These are phyloP conservation scores for Lates japonicus DNA, from an alignment of 2,797 vertebrate genomes.

Conservation along the genomic window DNA sequence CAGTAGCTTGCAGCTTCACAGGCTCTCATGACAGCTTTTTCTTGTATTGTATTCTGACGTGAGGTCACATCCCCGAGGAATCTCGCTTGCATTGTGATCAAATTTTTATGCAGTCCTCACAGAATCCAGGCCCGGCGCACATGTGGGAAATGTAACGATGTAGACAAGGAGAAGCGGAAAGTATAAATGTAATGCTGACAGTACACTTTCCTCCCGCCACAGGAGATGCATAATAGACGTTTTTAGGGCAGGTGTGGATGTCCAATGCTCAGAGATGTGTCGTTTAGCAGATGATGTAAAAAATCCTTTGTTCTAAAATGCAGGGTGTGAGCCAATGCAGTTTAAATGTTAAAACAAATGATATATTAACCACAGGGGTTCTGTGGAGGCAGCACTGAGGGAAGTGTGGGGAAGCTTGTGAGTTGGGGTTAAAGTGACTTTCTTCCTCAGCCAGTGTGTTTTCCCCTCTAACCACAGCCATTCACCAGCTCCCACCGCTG, in stretches of 20 bases:
- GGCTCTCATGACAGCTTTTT: conserved; percentile 36
- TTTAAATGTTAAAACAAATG: conserved; percentile 38
- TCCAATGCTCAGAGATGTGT: conserved; percentile 26
- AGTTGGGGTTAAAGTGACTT: conserved; percentile 44
- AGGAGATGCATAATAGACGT: conserved; percentile 56
- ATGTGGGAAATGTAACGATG: conserved; percentile 62
- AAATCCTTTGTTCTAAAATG: conserved; percentile 31
- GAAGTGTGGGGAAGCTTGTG: conserved; percentile 15
- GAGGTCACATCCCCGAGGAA: conserved; percentile 61
- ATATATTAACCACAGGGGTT: conserved; percentile 7
- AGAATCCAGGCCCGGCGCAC: conserved; percentile 67
- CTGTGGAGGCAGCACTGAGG: conserved; percentile 13
- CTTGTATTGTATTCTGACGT: conserved; percentile 53
- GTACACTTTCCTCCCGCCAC: conserved; percentile 49
- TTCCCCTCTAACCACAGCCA: conserved; percentile 42
- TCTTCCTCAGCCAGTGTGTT: conserved; percentile 5
- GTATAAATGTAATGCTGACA: conserved; percentile 66
- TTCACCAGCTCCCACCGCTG: conserved; percentile 46
- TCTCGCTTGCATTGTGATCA: conserved; percentile 60
- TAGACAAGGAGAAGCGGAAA: conserved; percentile 38
- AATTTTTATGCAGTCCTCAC: conserved; percentile 72
- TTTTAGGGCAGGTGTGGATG: conserved; percentile 65
- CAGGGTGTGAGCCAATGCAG: background rate
- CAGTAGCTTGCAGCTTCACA: conserved; percentile 19
- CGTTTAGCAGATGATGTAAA: conserved; percentile 20